These are phyloP conservation scores for Griposia aprilina DNA, from an alignment of 2,888 invertebrate species.

Conservation along the genomic window DNA sequence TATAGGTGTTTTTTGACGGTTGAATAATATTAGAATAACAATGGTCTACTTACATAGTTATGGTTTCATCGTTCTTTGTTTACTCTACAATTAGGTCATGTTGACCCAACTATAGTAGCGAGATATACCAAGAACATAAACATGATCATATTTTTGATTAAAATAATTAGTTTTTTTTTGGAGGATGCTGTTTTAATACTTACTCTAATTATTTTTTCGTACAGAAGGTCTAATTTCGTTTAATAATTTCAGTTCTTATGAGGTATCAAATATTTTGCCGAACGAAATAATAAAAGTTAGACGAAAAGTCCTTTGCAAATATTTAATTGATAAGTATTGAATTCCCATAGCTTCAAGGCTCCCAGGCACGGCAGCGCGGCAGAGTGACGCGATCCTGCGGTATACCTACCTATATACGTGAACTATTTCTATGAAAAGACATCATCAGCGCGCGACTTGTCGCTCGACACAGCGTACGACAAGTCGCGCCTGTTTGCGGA, in stretches of 20 bases:
- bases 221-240: neutral
- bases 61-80: conserved; percentile 12
- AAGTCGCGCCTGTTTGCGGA: neutral
- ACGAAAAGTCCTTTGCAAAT: neutral
- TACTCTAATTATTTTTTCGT: too few species aligned
- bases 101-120: neutral
- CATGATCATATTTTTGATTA: neutral
- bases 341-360: neutral
- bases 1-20: neutral
- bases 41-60: conserved; percentile 5
- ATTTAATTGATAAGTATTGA: neutral
- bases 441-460: neutral
- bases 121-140: neutral
- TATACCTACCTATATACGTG: neutral
- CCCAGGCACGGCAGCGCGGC: neutral
- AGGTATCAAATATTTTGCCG: neutral
- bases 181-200: neutral
- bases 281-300: neutral
- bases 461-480: neutral
- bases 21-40: conserved; percentile 26
- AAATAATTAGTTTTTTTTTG: neutral
- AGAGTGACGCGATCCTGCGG: neutral
- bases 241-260: neutral
- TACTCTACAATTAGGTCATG: conserved; percentile 1
- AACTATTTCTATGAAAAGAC: neutral